These are phyloP conservation scores for Neodiprion virginianus DNA, from an alignment of 1,140 invertebrate species.

Conservation along the genomic window DNA sequence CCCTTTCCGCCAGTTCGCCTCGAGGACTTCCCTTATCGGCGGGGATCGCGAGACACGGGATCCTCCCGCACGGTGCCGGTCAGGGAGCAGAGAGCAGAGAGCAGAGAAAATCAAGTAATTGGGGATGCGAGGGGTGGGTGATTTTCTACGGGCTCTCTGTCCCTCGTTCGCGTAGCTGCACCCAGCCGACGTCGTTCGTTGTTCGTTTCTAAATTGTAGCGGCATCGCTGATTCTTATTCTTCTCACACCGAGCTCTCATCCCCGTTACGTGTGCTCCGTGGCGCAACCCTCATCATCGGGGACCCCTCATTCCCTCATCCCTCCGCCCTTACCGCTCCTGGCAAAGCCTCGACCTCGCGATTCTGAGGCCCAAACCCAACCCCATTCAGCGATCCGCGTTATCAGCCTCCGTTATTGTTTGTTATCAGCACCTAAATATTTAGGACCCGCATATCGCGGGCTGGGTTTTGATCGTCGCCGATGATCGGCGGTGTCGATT, in stretches of 20 bases:
- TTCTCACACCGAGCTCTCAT: conserved; percentile 6
- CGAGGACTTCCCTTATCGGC: no score
- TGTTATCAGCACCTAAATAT: conserved; percentile 40
- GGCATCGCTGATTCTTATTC: conserved; percentile 11
- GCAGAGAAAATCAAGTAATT: conserved; percentile 16
- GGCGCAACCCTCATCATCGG: conserved; percentile 28
- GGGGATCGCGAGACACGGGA: no score
- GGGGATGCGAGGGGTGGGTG: no score
- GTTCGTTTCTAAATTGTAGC: neutral
- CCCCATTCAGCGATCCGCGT: conserved; percentile 23
- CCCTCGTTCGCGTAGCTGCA: neutral
- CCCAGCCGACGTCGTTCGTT: neutral
- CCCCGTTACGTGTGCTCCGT: conserved; percentile 9
- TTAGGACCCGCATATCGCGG: conserved; percentile 18
- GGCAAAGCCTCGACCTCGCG: neutral
- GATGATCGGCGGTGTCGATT: no score
- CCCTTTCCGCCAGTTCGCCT: neutral
- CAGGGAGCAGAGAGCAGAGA: neutral
- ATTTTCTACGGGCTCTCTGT: conserved; percentile 16
- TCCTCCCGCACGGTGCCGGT: no score
- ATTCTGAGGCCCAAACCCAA: neutral
- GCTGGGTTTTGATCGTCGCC: no score
- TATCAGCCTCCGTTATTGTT: conserved; percentile 42
- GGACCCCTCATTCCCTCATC: neutral
- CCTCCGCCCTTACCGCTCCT: conserved; percentile 13